A percentile compares a stretch with the other conserved stretches of the same genome.
phyloP scores from a whole-genome alignment of 2,888 invertebrate species.

The Mesorhabditis sp. region DNA sequence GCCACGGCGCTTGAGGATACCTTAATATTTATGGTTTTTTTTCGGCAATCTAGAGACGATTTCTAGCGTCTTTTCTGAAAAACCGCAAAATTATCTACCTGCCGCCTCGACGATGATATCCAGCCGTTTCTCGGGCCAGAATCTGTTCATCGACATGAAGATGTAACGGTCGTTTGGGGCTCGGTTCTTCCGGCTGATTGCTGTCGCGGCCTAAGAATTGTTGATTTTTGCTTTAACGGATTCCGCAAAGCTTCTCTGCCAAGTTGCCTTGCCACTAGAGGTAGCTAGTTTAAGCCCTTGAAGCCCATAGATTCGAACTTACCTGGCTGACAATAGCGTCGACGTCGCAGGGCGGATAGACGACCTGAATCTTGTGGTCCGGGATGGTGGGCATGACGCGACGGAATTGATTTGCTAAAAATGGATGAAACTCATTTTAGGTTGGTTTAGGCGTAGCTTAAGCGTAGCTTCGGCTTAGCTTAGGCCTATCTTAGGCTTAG shows the following conservation, averaged over 20 bases:
- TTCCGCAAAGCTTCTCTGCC: neutral
- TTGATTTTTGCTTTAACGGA: neutral
- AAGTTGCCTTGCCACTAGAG: neutral
- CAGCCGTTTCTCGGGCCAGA: conserved; percentile 57
- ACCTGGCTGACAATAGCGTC: conserved; percentile 42
- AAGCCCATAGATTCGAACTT: neutral
- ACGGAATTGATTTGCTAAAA: conserved; percentile 42
- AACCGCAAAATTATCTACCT: too few species aligned
- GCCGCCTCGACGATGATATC: conserved; percentile 57
- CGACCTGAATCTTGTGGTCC: conserved; percentile 48
- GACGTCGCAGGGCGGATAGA: conserved; percentile 57
- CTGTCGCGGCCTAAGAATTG: conserved; percentile 21
- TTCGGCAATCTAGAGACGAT: too few species aligned
- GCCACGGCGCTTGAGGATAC: conserved; percentile 45
- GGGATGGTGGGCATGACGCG: conserved; percentile 53
- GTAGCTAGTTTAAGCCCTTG: neutral
- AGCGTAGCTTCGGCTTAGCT: too few species aligned
- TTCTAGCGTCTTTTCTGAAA: too few species aligned
- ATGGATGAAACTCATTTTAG: neutral
- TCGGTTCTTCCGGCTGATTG: conserved; percentile 39
- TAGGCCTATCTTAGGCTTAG: too few species aligned
- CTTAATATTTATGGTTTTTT: conserved; percentile 23
- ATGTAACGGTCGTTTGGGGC: conserved; percentile 42
- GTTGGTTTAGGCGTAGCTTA: neutral
- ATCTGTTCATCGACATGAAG: conserved; percentile 56